Base-by-base conservation (phyloP, 2,888 invertebrate species). In the Phyto melanocephala region DNA sequence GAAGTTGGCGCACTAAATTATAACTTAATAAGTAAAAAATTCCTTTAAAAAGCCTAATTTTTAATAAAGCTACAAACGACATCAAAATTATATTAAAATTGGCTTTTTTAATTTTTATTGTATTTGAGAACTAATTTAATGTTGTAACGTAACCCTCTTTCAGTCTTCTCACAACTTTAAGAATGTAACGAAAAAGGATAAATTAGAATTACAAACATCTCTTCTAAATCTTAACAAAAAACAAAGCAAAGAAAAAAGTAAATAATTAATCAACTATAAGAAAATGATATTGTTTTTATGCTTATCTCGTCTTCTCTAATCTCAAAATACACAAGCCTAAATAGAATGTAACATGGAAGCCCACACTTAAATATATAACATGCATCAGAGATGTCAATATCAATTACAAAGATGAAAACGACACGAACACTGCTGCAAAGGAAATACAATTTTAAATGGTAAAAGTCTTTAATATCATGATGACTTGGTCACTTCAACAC, bases 341-440 rank as follows among this genome's bases (percentile, higher is more conserved):
- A 52, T 52, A 62, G 6, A 68, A 62, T 28, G 22, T 11, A 20
- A 47, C 11, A 10, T 20, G 10, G 2, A 17, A 40, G 5, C 13
- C 15, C 28, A 40, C 2, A 42, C 40, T n/a, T n/a, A 42, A 42
- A 22, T 17, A 40, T 13, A 40, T 40, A 54, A 40, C 45, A 58
- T 58, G 15, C 47, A 60, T 54, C 54, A 62, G 40, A 4, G 6
- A 45, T 70, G 77, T 77, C 77, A 77, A 77, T 62, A 35, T 1
- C 68, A 68, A 28, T 28, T 28, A 28, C 28, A 28, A 6, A 42
- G n/a, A 8, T 42, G 54, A 15, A 17, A 28, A 45, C 3, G 28
- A 6, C 28, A 28, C 28, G 4, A 3, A 28, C 28, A 28, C 28
- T 28, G 28, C n/a, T 28, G 28, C 28, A 5, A 28, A 28, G 6